Evolutionary conservation across 2,113 vertebrate species (phyloP).

Genomic region (Chitala chitala): DNA sequence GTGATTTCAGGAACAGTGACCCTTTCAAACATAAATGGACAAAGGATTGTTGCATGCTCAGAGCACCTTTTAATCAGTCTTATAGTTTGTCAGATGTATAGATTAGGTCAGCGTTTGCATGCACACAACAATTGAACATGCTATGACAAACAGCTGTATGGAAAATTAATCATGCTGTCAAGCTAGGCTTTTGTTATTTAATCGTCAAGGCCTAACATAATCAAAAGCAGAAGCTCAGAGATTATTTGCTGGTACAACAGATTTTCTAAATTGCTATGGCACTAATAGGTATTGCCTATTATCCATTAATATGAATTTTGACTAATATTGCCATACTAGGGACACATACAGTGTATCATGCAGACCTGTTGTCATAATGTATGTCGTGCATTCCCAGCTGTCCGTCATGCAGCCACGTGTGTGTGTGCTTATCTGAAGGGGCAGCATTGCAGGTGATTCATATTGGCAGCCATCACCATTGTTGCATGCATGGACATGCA

Average conservation of each 20-base stretch:
- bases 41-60: background rate
- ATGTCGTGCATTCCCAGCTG: background rate
- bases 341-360: background rate
- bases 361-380: background rate
- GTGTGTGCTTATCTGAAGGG: background rate
- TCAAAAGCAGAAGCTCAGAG: background rate
- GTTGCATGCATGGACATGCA: too few species aligned
- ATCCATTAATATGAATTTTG: too few species aligned
- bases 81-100: too few species aligned
- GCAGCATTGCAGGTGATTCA: background rate
- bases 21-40: background rate
- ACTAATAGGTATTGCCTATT: too few species aligned
- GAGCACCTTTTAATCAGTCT: background rate
- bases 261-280: too few species aligned
- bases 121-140: too few species aligned
- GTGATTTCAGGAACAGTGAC: too few species aligned
- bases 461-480: too few species aligned
- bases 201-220: background rate
- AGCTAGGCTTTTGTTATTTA: background rate
- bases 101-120: background rate
- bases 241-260: background rate
- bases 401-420: background rate
- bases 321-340: too few species aligned
- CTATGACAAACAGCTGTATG: too few species aligned
- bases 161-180: background rate